Percentiles rank a stretch among this genome's conserved stretches.
Conservation (phyloP, 2,888 invertebrate species). For the Siphlonurus alternatus region DNA sequence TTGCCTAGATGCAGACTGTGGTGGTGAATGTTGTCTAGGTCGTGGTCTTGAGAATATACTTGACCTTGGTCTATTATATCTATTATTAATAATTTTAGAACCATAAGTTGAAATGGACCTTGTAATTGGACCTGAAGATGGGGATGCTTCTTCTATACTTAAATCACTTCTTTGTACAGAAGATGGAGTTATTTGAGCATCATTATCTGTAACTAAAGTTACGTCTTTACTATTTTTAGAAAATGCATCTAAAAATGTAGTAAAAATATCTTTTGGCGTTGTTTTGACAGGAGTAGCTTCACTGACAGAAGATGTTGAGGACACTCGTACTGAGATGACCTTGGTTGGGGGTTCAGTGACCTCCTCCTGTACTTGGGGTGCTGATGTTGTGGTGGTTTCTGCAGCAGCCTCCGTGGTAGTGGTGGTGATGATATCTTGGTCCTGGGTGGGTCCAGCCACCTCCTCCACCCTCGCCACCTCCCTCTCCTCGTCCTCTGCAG, state of each 20-base stretch:
- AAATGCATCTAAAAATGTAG: slow-evolving; percentile 11
- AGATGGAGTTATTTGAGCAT: slow-evolving; percentile 4
- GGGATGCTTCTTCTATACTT: slow-evolving; percentile 16
- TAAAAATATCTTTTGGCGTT: slow-evolving; percentile 14
- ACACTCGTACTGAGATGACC: slow-evolving; percentile 34
- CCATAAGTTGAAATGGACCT: neutral
- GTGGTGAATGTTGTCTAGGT: neutral
- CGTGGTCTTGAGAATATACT: neutral
- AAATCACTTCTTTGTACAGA: slow-evolving; percentile 17
- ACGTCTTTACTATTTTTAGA: neutral
- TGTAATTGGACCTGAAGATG: slow-evolving; percentile 9
- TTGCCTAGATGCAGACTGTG: neutral
- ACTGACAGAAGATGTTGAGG: slow-evolving; percentile 25
- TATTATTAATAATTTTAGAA: neutral
- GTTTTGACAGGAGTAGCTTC: slow-evolving; percentile 11
- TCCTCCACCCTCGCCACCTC: neutral
- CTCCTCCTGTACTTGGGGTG: neutral
- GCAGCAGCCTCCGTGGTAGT: neutral
- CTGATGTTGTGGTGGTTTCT: neutral
- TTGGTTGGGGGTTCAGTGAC: slow-evolving; percentile 18
- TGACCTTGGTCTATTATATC: neutral
- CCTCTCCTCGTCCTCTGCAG: neutral
- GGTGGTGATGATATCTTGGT: neutral
- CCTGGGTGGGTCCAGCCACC: neutral
- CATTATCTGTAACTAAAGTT: neutral